Conservation (phyloP, 2,113 vertebrate species). For the Ahaetulla prasina region DNA sequence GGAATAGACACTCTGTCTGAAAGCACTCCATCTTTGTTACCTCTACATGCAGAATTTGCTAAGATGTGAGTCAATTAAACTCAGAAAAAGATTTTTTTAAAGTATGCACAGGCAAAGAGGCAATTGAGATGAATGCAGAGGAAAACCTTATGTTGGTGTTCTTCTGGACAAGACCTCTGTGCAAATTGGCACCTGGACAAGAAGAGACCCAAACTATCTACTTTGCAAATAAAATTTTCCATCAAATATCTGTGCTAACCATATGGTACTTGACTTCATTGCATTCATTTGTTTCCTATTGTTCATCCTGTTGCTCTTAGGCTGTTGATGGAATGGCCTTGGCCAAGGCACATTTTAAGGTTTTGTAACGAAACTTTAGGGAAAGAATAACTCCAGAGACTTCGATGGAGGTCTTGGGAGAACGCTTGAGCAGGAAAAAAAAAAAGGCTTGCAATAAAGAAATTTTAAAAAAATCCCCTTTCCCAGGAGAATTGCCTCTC, state of each 20-base stretch:
- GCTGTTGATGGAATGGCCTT: not conserved
- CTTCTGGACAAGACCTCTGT: not conserved
- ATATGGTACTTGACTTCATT: not conserved
- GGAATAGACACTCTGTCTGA: not conserved
- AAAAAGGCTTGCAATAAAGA: not conserved
- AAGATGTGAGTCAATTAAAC: not conserved
- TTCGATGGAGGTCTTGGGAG: not conserved
- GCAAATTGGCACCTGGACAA: not conserved
- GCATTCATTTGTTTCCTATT: not conserved
- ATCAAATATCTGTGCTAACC: not conserved
- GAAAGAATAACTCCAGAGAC: not conserved
- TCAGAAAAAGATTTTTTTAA: not conserved
- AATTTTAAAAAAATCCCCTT: not conserved
- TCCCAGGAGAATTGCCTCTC: not conserved
- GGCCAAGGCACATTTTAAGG: not conserved
- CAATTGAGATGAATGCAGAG: not conserved
- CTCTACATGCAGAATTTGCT: not conserved
- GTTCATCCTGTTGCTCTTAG: not conserved
- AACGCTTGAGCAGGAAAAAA: not conserved
- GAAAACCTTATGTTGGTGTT: not conserved
- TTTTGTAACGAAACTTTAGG: not conserved
- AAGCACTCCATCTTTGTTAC: not conserved
- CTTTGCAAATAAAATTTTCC: not conserved
- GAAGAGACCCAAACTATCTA: not conserved
- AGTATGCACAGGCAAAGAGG: not conserved